A percentile compares a stretch with the other conserved stretches of the same genome.
Conservation (phyloP, 2,797 vertebrate genomes). For the Euphonia xanthogaster region DNA sequence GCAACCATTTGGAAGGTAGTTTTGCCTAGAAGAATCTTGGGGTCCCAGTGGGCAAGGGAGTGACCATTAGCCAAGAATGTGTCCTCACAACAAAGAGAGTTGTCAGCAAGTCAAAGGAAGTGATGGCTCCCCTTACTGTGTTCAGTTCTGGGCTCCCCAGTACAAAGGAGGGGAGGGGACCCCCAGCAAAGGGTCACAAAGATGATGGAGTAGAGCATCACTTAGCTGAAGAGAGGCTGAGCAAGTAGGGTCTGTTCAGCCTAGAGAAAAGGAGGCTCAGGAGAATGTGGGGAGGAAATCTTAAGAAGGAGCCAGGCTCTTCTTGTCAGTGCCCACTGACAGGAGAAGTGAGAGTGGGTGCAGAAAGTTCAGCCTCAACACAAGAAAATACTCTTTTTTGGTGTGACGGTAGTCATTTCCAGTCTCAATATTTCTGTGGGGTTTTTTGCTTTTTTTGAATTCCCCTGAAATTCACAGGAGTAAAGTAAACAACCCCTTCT, state of each 20-base stretch:
- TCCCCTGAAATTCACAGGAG: neutral
- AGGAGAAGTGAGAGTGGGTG: neutral
- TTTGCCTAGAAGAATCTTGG: neutral
- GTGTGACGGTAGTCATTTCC: neutral
- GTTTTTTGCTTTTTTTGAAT: rapidly evolving
- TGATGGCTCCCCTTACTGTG: neutral
- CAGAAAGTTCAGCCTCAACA: neutral
- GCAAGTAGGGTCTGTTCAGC: neutral
- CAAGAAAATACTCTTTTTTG: neutral
- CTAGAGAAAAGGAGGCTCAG: neutral
- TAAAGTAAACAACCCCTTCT: neutral
- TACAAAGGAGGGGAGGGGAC: no score
- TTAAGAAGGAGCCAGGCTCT: neutral
- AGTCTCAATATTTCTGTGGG: neutral
- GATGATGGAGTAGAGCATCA: neutral
- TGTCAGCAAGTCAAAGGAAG: neutral
- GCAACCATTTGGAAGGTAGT: neutral
- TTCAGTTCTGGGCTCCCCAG: neutral
- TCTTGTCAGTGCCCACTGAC: neutral
- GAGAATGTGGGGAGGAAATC: neutral
- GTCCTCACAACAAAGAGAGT: rapidly evolving
- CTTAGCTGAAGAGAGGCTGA: neutral
- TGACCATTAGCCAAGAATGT: neutral
- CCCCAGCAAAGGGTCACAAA: neutral
- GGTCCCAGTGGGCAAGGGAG: neutral